Conservation (phyloP, 2,888 invertebrate genomes). For the Brachynemurus nebulosus region DNA sequence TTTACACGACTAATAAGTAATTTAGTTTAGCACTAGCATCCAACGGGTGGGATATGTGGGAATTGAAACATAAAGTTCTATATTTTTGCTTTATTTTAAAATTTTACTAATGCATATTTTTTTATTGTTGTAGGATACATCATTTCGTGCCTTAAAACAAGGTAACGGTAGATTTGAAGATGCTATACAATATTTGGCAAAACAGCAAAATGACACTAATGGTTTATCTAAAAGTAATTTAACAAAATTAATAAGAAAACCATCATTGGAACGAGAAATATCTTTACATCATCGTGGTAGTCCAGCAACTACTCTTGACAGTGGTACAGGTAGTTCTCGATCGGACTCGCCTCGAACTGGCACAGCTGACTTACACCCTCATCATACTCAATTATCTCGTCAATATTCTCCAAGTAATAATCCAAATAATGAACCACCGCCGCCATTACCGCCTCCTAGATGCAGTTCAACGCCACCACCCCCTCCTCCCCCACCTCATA, state of each 20-base stretch:
- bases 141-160: constrained; percentile 52
- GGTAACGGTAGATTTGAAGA: constrained; percentile 56
- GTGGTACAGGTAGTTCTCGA: constrained; percentile 75
- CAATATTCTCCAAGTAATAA: constrained; percentile 54
- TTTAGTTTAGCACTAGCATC: too few species aligned
- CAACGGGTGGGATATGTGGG: too few species aligned
- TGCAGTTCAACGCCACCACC: constrained; percentile 49
- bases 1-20: too few species aligned
- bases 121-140: constrained; percentile 54
- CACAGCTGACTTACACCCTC: constrained; percentile 29
- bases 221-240: constrained; percentile 40
- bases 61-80: too few species aligned
- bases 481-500: constrained; percentile 38
- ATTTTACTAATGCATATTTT: too few species aligned
- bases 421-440: constrained; percentile 37
- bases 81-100: too few species aligned
- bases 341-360: constrained; percentile 75
- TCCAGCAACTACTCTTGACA: constrained; percentile 78
- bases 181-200: constrained; percentile 52
- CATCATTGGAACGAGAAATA: constrained; percentile 75
- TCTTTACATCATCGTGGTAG: constrained; percentile 64
- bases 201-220: constrained; percentile 45
- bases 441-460: constrained; percentile 63
- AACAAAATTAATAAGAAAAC: constrained; percentile 70
- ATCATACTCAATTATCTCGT: constrained; percentile 52